phyloP scores from a whole-genome alignment of 2,113 vertebrate genomes.

The Origma solitaria region DNA sequence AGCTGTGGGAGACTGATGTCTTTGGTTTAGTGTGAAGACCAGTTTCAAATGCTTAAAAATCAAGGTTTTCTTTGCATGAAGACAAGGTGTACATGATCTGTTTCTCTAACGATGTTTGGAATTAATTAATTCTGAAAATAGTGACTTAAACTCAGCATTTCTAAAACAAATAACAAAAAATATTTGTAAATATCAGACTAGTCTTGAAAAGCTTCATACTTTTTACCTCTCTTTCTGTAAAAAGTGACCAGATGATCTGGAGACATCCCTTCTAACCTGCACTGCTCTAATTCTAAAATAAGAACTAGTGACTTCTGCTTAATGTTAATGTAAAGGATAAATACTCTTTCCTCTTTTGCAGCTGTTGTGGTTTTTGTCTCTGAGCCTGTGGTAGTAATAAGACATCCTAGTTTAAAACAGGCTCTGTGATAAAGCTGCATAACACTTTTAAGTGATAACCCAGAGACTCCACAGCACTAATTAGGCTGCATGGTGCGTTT shows the following conservation, averaged over 20 bases:
- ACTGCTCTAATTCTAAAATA: neutral
- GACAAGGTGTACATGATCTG: neutral
- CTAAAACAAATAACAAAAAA: neutral
- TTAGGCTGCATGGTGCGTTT: rapidly evolving
- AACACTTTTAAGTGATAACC: neutral
- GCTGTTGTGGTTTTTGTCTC: neutral
- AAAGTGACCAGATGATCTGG: neutral
- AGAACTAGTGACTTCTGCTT: neutral
- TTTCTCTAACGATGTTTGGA: neutral
- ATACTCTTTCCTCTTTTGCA: neutral
- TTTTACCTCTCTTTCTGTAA: neutral
- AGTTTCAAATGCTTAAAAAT: neutral
- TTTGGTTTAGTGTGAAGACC: neutral
- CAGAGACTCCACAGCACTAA: neutral
- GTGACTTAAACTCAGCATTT: neutral
- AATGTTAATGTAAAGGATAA: neutral
- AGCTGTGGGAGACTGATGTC: neutral
- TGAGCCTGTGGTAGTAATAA: neutral
- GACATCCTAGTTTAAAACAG: neutral
- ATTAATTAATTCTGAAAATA: neutral
- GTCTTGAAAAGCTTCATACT: neutral
- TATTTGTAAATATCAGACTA: neutral
- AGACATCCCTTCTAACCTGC: neutral
- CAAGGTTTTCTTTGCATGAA: neutral
- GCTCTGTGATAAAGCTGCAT: neutral